Evolutionary conservation across 2,113 vertebrate genomes (phyloP), one percentile per base, ranked within the genome.

Genomic region (Tachuris rubrigastra): DNA sequence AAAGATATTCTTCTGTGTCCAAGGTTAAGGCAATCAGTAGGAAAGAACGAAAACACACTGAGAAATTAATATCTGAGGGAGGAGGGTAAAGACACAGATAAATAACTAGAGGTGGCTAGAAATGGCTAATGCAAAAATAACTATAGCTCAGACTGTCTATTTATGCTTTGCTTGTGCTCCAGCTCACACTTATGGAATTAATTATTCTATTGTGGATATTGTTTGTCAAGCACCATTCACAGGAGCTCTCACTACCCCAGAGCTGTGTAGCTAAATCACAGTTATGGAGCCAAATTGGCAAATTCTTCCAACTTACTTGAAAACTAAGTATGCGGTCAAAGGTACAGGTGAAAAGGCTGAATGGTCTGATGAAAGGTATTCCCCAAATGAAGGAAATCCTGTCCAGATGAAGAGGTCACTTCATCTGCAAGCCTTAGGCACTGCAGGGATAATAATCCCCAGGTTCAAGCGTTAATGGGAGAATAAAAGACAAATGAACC

Each of bases 381-480:
- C 27, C 68, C 17, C 67, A 75, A 91, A 41, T 56, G 66, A 71
- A 91, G 71, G 56, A 80, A 96, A 81, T 80, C 42, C 23, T 85
- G 80, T 82, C 72, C 65, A 84, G 74, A 50, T 82, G 88, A 92
- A 41, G 65, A 92, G 50, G 73, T 89, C 75, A 72, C 85, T 97
- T 66, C 85, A 53, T 69, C 30, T 44, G 28, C 39, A 73, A 87
- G 56, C 33, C 6, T 89, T 50, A 78, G 68, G 85, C 71, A 85
- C 67, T 76, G 67, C n/a, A 37, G 37, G 58, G 74, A 47, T 95
- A 94, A 87, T 78, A 89, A 94, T 69, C 56, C 46, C 85, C 74
- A 93, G 81, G 49, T 89, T 85, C 72, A 71, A 65, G 62, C 0
- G 0, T 74, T 83, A 90, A 58, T 2, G 2, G 44, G 79, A 72